These are phyloP conservation scores for Hypomesus transpacificus DNA, from an alignment of 2,113 vertebrate genomes.

Conservation along the genomic window DNA sequence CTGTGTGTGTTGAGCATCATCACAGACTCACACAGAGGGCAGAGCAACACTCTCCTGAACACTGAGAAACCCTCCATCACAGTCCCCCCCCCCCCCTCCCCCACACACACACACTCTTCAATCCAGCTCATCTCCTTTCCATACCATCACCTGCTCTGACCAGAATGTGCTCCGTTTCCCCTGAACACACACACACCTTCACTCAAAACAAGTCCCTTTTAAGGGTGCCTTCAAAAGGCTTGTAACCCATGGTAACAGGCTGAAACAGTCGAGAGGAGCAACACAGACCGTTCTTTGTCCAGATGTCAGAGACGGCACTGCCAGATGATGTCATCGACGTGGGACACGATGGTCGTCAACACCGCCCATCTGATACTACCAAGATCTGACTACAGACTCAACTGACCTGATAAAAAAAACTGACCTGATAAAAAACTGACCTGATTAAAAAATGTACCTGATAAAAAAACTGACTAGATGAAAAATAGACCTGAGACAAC, in stretches of 20 bases:
- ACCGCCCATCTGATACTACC: no score
- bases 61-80: background rate
- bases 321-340: slow-evolving; percentile 13
- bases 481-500: no score
- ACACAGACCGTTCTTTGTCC: slow-evolving; percentile 28
- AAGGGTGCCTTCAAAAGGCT: slow-evolving; percentile 18
- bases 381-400: no score
- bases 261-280: slow-evolving; percentile 16
- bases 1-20: no score
- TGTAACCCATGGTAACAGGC: slow-evolving; percentile 21
- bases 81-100: background rate
- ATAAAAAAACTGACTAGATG: no score
- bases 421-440: no score
- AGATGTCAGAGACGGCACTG: slow-evolving; percentile 21
- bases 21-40: background rate
- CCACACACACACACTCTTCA: background rate
- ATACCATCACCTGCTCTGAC: background rate
- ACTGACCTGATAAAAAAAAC: no score
- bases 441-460: no score
- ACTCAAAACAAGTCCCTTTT: slow-evolving; percentile 20
- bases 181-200: slow-evolving; percentile 10
- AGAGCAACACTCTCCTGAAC: no score
- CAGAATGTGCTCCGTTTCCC: background rate
- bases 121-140: slow-evolving; percentile 4
- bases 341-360: background rate